phyloP scores from a whole-genome alignment of 2,113 vertebrate species.

The Pogonocichla stellata region DNA sequence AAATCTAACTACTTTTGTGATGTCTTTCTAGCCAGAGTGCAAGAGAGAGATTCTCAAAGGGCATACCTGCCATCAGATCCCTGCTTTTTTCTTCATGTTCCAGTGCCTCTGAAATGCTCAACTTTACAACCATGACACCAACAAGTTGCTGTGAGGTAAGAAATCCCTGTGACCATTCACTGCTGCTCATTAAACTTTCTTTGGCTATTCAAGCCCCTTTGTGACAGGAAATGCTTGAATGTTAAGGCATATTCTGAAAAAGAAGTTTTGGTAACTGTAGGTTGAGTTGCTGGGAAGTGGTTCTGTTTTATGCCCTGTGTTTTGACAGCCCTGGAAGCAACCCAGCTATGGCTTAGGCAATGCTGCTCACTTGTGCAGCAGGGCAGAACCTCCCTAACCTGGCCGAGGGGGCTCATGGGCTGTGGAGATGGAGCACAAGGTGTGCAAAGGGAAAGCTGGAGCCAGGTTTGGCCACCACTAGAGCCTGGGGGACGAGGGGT shows the following conservation, averaged over 20 bases:
- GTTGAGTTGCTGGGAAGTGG: neutral
- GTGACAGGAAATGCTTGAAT: neutral
- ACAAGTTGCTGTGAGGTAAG: neutral
- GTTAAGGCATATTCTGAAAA: neutral
- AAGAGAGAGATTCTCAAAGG: neutral
- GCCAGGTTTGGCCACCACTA: too few species aligned
- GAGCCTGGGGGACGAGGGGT: fast-evolving
- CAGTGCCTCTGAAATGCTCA: neutral
- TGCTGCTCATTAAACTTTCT: neutral
- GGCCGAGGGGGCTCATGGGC: fast-evolving
- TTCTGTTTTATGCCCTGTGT: neutral
- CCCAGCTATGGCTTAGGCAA: neutral
- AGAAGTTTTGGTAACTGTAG: neutral
- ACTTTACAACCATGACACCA: neutral
- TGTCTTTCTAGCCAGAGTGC: neutral
- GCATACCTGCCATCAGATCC: neutral
- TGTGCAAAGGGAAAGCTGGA: neutral
- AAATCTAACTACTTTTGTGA: neutral
- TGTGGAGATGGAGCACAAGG: neutral
- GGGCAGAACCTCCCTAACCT: neutral
- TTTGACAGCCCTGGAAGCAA: neutral
- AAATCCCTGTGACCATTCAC: neutral
- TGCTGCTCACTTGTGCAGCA: neutral
- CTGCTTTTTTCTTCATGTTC: neutral
- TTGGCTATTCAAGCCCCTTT: neutral